A percentile compares a stretch with the other conserved stretches of the same genome.
phyloP scores from a whole-genome alignment of 2,888 invertebrate genomes.

The Rhingia rostrata region DNA sequence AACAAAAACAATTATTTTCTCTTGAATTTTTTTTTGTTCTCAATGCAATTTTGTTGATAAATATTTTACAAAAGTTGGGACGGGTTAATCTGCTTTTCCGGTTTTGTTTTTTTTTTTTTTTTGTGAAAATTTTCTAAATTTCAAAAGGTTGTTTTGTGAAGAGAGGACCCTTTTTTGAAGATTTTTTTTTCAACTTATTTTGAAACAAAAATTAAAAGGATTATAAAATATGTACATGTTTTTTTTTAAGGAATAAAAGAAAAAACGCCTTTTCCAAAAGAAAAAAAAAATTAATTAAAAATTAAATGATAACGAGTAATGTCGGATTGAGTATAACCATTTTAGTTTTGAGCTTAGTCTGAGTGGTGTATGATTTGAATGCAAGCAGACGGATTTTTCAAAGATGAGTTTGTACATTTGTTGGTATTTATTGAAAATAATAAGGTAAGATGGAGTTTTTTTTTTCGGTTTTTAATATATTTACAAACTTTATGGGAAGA shows the following conservation, averaged over 20 bases:
- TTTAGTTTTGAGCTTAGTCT: conserved; percentile 36
- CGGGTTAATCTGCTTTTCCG: conserved; percentile 83
- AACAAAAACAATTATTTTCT: conserved; percentile 53
- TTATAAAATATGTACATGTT: conserved; percentile 70
- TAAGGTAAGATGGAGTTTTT: too few species aligned
- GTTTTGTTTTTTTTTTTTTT: conserved; percentile 77
- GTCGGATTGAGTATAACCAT: conserved; percentile 26
- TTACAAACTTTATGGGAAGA: too few species aligned
- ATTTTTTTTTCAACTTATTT: conserved; percentile 38
- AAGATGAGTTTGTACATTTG: neutral
- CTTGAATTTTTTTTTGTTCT: conserved; percentile 68
- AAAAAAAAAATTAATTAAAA: conserved; percentile 19
- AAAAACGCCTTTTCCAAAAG: conserved; percentile 59
- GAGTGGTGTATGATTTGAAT: neutral
- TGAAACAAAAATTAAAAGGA: conserved; percentile 55
- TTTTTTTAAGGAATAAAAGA: conserved; percentile 38
- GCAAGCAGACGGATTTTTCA: conserved; percentile 6
- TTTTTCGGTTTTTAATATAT: too few species aligned
- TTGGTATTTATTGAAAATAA: too few species aligned
- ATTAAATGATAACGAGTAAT: neutral
- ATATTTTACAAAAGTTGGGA: conserved; percentile 81
- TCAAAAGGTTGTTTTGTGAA: conserved; percentile 65
- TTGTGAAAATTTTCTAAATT: conserved; percentile 58
- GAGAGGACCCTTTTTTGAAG: conserved; percentile 73
- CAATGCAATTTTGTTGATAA: conserved; percentile 74